Percentiles rank a stretch among this genome's conserved stretches.
These are phyloP conservation scores for Todiramphus chloris DNA, from an alignment of 2,113 vertebrate genomes.

Conservation along the genomic window DNA sequence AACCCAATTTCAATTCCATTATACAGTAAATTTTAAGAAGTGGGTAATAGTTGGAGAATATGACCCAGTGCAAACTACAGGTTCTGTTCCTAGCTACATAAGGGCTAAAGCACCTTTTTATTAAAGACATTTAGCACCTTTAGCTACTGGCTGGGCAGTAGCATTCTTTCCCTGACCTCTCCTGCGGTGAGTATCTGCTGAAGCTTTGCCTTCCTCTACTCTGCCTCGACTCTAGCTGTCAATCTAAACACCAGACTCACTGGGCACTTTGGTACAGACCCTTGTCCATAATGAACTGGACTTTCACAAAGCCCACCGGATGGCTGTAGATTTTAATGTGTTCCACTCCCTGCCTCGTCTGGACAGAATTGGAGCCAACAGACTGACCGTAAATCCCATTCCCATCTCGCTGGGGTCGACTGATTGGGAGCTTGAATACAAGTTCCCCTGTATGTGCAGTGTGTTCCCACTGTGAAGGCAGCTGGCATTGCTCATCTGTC, in stretches of 20 bases:
- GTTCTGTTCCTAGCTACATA: neutral
- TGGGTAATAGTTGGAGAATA: neutral
- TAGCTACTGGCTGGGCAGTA: neutral
- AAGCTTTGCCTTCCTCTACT: neutral
- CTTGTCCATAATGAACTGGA: neutral
- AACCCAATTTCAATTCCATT: neutral
- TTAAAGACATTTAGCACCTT: neutral
- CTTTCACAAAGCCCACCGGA: neutral
- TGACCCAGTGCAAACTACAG: neutral
- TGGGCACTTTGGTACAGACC: neutral
- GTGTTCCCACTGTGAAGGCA: accelerated
- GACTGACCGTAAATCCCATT: neutral
- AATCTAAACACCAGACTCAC: neutral
- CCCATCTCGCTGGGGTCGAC: neutral
- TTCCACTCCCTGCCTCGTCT: neutral
- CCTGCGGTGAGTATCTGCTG: neutral
- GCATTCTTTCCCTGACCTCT: neutral
- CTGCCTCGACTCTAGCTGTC: neutral
- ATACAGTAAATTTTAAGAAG: neutral
- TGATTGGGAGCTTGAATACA: neutral
- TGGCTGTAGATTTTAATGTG: neutral
- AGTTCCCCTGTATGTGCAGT: accelerated
- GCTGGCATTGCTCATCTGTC: neutral
- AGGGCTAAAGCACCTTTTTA: neutral
- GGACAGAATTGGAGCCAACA: neutral